phyloP scores from a whole-genome alignment of 2,888 invertebrate genomes.

The Agonopterix heracliana region DNA sequence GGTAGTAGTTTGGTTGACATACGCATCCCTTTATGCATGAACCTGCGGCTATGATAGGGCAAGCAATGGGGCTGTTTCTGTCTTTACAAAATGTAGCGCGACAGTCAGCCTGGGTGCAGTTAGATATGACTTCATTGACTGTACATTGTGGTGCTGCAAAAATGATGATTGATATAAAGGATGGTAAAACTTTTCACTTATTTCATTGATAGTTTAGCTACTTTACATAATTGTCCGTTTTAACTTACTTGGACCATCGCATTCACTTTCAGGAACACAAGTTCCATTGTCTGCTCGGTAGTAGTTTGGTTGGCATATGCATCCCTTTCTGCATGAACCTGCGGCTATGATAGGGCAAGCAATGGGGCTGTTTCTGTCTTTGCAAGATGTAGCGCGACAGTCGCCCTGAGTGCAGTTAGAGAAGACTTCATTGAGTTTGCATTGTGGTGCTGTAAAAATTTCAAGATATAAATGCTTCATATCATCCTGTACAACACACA shows the following conservation, averaged over 20 bases:
- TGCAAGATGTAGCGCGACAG: conserved; percentile 8
- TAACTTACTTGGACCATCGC: background rate
- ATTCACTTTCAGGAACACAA: conserved; percentile 16
- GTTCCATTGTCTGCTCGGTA: conserved; percentile 13
- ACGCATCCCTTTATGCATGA: conserved; percentile 16
- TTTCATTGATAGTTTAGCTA: too few species aligned
- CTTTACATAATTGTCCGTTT: too few species aligned
- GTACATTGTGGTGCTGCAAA: background rate
- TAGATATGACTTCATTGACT: conserved; percentile 8
- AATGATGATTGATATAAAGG: too few species aligned
- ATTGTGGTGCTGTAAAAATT: background rate
- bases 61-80: conserved; percentile 1
- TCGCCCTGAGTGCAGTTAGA: conserved; percentile 7
- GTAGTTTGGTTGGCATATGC: conserved; percentile 15
- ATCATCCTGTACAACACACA: too few species aligned
- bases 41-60: background rate
- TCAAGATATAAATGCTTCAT: too few species aligned
- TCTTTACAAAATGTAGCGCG: conserved; percentile 6
- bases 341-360: background rate
- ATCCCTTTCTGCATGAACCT: conserved; percentile 12
- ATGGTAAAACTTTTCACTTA: too few species aligned
- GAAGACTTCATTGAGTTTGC: conserved; percentile 7
- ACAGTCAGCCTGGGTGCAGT: conserved; percentile 8
- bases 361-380: conserved; percentile 1
- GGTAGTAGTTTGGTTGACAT: conserved; percentile 14